A percentile compares a stretch with the other conserved stretches of the same genome.
phyloP scores from a whole-genome alignment of 2,113 vertebrate genomes.

The Felis chaus region DNA sequence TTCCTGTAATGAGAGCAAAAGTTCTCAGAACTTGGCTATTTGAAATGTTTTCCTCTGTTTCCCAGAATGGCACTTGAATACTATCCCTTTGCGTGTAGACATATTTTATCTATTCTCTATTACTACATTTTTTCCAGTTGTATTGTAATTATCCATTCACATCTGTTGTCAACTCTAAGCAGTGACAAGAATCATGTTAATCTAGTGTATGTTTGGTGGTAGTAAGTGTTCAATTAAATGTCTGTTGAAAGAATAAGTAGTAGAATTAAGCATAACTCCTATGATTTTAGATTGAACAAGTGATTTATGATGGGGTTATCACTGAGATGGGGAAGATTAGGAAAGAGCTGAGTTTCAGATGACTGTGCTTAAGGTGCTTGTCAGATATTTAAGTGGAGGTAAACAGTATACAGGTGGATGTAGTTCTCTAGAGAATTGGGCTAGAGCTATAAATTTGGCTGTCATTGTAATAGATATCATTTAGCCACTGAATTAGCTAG shows the following conservation, averaged over 20 bases:
- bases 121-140: neutral
- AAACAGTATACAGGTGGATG: neutral
- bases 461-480: neutral
- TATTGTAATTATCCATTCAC: neutral
- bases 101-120: neutral
- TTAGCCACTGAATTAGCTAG: neutral
- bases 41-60: conserved; percentile 15
- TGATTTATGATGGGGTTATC: neutral
- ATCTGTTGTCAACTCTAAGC: neutral
- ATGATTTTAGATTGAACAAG: neutral
- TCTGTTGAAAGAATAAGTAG: neutral
- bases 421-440: neutral
- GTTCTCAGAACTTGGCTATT: neutral
- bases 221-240: neutral
- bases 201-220: neutral
- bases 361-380: neutral
- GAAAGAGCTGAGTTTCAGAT: neutral
- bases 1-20: neutral
- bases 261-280: neutral
- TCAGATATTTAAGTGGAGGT: neutral
- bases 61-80: neutral
- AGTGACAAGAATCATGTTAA: neutral
- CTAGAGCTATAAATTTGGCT: neutral
- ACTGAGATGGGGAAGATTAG: neutral
- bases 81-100: neutral